A percentile compares a stretch with the other conserved stretches of the same genome.
phyloP scores from a whole-genome alignment of 2,888 invertebrate species.

The Lissonota sp. region DNA sequence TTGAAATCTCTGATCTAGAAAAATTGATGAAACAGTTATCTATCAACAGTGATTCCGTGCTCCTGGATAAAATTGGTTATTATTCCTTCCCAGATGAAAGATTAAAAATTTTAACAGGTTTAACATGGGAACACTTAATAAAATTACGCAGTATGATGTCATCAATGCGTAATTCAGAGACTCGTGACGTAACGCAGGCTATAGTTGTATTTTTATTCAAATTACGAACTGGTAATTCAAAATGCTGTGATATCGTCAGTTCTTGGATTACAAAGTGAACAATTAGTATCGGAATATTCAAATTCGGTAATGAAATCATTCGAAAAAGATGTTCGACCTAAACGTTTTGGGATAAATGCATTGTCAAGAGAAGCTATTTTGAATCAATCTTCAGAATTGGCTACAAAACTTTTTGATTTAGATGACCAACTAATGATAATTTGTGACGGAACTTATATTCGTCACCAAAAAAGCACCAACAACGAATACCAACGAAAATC shows the following conservation, averaged over 20 bases:
- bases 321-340: constrained; percentile 67
- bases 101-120: constrained; percentile 22
- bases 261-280: constrained; percentile 17
- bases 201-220: constrained; percentile 46
- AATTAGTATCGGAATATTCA: constrained; percentile 61
- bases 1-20: constrained; percentile 1
- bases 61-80: constrained; percentile 23
- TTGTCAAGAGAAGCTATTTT: constrained; percentile 61
- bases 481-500: constrained; percentile 67
- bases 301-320: constrained; percentile 65
- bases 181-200: constrained; percentile 27
- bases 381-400: constrained; percentile 57
- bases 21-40: constrained; percentile 35
- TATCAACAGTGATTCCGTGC: constrained; percentile 38
- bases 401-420: constrained; percentile 52
- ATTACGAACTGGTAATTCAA: constrained; percentile 45
- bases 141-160: constrained; percentile 7
- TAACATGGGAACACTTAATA: constrained; percentile 11
- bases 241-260: constrained; percentile 30
- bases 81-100: constrained; percentile 19
- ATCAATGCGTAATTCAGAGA: constrained; percentile 30
- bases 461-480: constrained; percentile 67
- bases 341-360: constrained; percentile 58
- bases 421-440: constrained; percentile 60
- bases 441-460: constrained; percentile 65